Conservation (phyloP, 2,113 vertebrate species). For the Ciconia stormi region DNA sequence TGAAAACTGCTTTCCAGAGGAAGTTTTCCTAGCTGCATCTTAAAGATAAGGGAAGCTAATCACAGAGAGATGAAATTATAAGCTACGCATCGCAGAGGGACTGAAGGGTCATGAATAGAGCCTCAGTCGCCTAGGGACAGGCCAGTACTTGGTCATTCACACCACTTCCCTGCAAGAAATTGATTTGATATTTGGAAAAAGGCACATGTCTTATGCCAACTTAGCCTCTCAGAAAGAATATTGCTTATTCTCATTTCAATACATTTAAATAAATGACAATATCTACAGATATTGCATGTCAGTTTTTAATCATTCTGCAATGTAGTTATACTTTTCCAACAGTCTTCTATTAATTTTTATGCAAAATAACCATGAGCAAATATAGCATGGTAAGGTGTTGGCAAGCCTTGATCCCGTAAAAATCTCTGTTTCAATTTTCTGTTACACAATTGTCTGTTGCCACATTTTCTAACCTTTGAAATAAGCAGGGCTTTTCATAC, state of each 20-base stretch:
- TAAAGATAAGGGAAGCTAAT: not conserved
- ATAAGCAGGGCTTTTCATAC: not conserved
- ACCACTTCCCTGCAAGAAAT: not conserved
- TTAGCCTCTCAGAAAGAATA: not conserved
- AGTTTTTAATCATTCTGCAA: not conserved
- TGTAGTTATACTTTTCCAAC: not conserved
- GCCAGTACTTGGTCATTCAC: not conserved
- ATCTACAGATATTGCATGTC: not conserved
- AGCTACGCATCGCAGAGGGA: not conserved
- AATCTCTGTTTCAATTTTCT: not conserved
- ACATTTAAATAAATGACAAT: not conserved
- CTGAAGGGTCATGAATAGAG: not conserved
- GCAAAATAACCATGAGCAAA: not conserved
- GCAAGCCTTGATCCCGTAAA: not conserved
- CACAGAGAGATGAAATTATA: not conserved
- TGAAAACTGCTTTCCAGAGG: not conserved
- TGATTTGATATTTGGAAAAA: not conserved
- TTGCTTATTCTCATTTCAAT: not conserved
- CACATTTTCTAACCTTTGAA: not conserved
- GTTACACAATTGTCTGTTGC: not conserved
- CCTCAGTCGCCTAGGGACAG: not conserved
- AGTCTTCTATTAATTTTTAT: not conserved
- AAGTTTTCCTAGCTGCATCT: not conserved
- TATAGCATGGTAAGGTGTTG: not conserved
- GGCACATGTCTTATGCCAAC: accelerated